A percentile compares a stretch with the other conserved stretches of the same genome.
Conservation (phyloP, 2,113 vertebrate genomes). For the Gallinago jamesoni region DNA sequence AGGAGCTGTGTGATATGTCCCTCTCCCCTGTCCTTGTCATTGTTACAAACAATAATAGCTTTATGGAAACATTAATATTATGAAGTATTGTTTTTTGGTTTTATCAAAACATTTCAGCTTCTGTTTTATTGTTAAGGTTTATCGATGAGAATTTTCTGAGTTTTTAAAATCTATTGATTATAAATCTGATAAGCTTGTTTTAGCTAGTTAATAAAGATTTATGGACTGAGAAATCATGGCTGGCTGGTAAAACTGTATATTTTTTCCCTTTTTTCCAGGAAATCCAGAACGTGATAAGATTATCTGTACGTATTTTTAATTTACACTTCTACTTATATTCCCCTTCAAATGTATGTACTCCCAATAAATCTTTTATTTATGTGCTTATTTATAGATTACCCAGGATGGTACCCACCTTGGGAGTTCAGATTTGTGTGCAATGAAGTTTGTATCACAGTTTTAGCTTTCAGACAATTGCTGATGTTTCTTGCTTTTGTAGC, state of each 20-base stretch:
- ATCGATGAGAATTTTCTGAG: neutral
- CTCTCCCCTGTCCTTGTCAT: neutral
- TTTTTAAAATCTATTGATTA: neutral
- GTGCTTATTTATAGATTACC: conserved; percentile 51
- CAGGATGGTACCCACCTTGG: neutral
- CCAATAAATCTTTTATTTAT: neutral
- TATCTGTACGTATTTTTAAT: conserved; percentile 63
- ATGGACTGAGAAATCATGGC: neutral
- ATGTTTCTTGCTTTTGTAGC: neutral
- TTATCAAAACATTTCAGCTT: neutral
- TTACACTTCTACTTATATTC: neutral
- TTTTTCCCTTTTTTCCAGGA: conserved; percentile 52
- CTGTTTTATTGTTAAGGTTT: neutral
- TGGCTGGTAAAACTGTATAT: neutral
- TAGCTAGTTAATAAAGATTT: neutral
- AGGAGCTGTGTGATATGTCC: neutral
- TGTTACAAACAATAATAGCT: neutral
- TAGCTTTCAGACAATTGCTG: neutral
- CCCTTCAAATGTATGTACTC: neutral
- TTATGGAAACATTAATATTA: neutral
- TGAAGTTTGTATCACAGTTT: neutral
- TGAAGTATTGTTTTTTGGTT: neutral
- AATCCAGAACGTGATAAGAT: conserved; percentile 27
- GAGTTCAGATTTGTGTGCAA: neutral
- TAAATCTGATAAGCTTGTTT: neutral